A percentile compares a stretch with the other conserved stretches of the same genome.
These are phyloP conservation scores for Eubasilissa regina DNA, from an alignment of 1,140 invertebrate genomes.

Conservation along the genomic window DNA sequence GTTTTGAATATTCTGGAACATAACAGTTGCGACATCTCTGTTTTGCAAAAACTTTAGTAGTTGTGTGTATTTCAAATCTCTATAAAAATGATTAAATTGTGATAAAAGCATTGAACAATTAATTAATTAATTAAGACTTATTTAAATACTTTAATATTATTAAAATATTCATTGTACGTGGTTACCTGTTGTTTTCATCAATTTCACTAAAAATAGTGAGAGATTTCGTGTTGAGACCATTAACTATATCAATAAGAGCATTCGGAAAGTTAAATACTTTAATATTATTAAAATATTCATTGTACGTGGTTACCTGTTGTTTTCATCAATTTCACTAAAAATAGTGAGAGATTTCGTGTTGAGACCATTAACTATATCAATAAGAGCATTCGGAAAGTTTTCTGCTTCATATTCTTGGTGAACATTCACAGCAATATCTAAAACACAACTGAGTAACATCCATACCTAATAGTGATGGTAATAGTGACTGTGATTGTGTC, in stretches of 20 bases:
- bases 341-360: conserved; percentile 20
- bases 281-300: neutral
- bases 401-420: neutral
- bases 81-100: neutral
- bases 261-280: neutral
- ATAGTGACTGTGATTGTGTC: too few relatives aligned
- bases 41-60: conserved; percentile 7
- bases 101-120: neutral
- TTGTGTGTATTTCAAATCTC: neutral
- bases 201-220: conserved; percentile 2
- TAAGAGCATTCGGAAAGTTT: conserved; percentile 22
- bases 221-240: conserved; percentile 10
- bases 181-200: conserved; percentile 10
- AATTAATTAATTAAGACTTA: neutral
- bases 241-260: conserved; percentile 29
- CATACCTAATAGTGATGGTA: too few relatives aligned
- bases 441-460: too few relatives aligned
- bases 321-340: neutral
- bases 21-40: conserved; percentile 31
- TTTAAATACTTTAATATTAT: neutral
- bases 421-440: neutral
- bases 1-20: conserved; percentile 37
- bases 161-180: neutral
- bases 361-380: conserved; percentile 3
- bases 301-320: conserved; percentile 10